phyloP scores from a whole-genome alignment of 1,140 invertebrate species.

The Philotrypesis tridentata region DNA sequence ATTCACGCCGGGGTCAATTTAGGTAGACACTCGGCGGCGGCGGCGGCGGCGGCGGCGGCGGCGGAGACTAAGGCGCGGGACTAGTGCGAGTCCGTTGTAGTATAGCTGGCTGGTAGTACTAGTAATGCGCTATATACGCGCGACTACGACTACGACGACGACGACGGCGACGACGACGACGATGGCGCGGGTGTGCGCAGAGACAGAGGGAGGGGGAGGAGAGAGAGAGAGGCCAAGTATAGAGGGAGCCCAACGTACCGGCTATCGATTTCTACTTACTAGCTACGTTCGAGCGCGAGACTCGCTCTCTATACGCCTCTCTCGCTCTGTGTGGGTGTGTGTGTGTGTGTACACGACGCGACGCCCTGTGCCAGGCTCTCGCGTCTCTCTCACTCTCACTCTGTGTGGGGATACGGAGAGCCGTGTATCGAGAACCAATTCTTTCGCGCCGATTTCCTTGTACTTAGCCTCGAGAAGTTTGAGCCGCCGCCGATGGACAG shows the following conservation, averaged over 20 bases:
- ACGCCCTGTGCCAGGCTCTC: not conserved
- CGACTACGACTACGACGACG: not conserved
- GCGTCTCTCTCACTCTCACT: too few relatives aligned
- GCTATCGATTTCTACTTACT: conserved; percentile 59
- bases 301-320: too few relatives aligned
- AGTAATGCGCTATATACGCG: conserved; percentile 18
- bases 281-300: conserved; percentile 41
- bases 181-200: not conserved
- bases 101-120: too few relatives aligned
- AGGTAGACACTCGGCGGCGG: conserved; percentile 46
- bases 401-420: not conserved
- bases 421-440: not conserved
- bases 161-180: not conserved
- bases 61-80: too few relatives aligned
- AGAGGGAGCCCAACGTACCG: conserved; percentile 43
- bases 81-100: too few relatives aligned
- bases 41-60: too few relatives aligned
- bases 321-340: conserved; percentile 4
- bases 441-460: not conserved
- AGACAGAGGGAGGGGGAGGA: not conserved
- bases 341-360: not conserved
- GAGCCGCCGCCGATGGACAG: too few relatives aligned
- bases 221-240: not conserved
- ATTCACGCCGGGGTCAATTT: conserved; percentile 46
- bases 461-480: not conserved